Base-by-base conservation (phyloP, 2,797 vertebrate species). In the Xiphophorus birchmanni region DNA sequence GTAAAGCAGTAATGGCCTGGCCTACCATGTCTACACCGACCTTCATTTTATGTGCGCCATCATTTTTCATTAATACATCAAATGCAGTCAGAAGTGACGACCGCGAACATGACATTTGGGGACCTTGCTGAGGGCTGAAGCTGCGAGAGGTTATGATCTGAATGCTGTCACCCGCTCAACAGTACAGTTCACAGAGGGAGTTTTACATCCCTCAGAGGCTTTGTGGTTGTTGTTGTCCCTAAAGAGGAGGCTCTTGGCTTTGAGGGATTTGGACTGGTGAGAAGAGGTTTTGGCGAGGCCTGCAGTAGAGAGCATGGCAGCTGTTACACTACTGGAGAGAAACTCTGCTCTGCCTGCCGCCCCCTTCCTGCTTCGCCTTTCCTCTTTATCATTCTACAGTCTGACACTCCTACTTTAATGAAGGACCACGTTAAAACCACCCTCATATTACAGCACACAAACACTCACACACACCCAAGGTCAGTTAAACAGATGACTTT, bases 401-500 rank as follows among this genome's bases (percentile, higher is more conserved):
- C 76, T 84, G 88, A 88, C 86, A 86, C 92, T 84, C 89, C 90
- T 82, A 82, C 84, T 84, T 86, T 92, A 93, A 95, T 94, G 90
- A 92, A 84, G 86, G 88, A 81, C 79, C 86, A 81, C 54, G 75
- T 82, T 93, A 90, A 95, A 95, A 92, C 92, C 93, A 89, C 87
- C 73, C 84, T 88, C 67, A 87, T 82, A 91, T 91, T 90, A 91
- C 83, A 77, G 84, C 82, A 45, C 84, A 75, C 87, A 88, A 73
- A 87, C 90, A 82, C 40, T 44, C 52, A 65, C 87, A 81, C 84
- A 90, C 69, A 83, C 86, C 69, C 91, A 94, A 94, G 90, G 93
- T 91, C 92, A 94, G 90, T 94, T 91, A 93, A 90, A 91, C 69
- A 86, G 90, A 93, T 91, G 86, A 91, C 93, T 92, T 93, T 93